These are phyloP conservation scores for Micromys minutus DNA, from an alignment of 2,113 vertebrate species.

Conservation along the genomic window DNA sequence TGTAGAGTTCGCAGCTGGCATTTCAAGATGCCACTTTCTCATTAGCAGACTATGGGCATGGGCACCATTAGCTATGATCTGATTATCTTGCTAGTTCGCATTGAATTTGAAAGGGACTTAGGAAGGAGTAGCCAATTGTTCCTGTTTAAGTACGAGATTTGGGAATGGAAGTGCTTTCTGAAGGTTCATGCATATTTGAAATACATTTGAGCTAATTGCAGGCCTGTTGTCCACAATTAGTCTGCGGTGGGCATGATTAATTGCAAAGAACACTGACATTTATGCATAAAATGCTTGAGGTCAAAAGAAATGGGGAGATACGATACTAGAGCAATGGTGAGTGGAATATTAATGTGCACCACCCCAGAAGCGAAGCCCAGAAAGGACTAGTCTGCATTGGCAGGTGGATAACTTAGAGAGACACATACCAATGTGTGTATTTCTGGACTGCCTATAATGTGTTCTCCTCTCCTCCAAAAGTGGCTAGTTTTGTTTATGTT, in stretches of 20 bases:
- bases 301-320: slow-evolving; percentile 87
- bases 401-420: slow-evolving; percentile 72
- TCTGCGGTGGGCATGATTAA: slow-evolving; percentile 87
- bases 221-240: slow-evolving; percentile 87
- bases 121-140: slow-evolving; percentile 67
- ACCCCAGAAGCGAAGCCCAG: slow-evolving; percentile 77
- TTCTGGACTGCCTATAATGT: slow-evolving; percentile 49
- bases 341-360: slow-evolving; percentile 84
- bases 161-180: slow-evolving; percentile 77
- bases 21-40: slow-evolving; percentile 57
- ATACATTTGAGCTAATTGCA: slow-evolving; percentile 86
- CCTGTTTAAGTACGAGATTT: slow-evolving; percentile 74
- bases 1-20: neutral
- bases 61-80: slow-evolving; percentile 48
- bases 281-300: slow-evolving; percentile 88
- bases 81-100: slow-evolving; percentile 63
- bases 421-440: neutral
- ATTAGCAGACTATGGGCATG: slow-evolving; percentile 53
- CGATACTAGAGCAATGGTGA: slow-evolving; percentile 76
- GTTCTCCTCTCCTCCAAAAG: neutral
- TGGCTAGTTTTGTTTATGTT: slow-evolving; percentile 10
- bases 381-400: slow-evolving; percentile 69
- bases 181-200: slow-evolving; percentile 85
- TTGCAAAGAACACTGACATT: slow-evolving; percentile 87
- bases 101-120: slow-evolving; percentile 63